Evolutionary conservation across 1,140 invertebrate species (phyloP).

Genomic region (Meteorus sp.): DNA sequence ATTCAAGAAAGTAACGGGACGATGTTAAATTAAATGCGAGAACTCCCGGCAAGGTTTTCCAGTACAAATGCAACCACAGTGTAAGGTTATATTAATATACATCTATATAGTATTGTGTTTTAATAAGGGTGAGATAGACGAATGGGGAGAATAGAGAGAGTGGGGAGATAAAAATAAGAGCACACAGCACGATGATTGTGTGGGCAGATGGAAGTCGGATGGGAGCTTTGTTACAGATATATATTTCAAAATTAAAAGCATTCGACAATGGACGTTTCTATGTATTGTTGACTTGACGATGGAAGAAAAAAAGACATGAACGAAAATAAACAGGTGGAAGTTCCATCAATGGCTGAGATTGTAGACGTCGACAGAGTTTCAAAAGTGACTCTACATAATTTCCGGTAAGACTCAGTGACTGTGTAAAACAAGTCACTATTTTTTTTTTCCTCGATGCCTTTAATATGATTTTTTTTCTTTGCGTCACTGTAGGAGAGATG

Average conservation of each 20-base stretch:
- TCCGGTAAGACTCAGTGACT: conserved; percentile 24
- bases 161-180: conserved; percentile 14
- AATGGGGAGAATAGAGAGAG: conserved; percentile 11
- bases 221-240: no score
- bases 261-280: conserved; percentile 54
- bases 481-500: background rate
- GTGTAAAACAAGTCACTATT: background rate
- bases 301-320: background rate
- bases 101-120: background rate
- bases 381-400: conserved; percentile 31
- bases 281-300: conserved; percentile 49
- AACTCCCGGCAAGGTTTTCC: conserved; percentile 23
- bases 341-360: conserved; percentile 1
- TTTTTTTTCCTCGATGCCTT: background rate
- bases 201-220: conserved; percentile 38
- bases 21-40: conserved; percentile 37
- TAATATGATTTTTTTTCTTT: background rate
- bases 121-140: conserved; percentile 16
- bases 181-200: conserved; percentile 20
- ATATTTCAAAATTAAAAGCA: conserved; percentile 60
- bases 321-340: background rate
- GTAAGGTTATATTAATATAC: background rate
- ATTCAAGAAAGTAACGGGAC: conserved; percentile 29
- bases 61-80: background rate
- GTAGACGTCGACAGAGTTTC: conserved; percentile 16